Conservation (phyloP, 2,888 invertebrate genomes). For the Drosophila anomalipes region DNA sequence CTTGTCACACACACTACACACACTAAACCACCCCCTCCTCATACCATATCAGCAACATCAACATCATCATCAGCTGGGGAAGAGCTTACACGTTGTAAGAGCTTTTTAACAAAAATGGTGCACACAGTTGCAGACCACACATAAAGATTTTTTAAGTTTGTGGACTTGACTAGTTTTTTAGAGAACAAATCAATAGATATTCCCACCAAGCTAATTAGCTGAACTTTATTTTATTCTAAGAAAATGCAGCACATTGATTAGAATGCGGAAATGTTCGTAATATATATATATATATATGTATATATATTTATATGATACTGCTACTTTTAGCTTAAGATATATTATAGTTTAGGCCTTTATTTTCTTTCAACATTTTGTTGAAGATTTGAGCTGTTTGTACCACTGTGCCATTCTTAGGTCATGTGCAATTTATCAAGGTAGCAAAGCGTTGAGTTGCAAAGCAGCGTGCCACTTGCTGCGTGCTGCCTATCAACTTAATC, state of each 20-base stretch:
- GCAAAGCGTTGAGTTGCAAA: conserved; percentile 38
- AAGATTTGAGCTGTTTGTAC: not conserved
- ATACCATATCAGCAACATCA: not conserved
- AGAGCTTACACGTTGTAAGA: conserved; percentile 61
- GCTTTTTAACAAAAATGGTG: conserved; percentile 63
- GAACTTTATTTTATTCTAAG: not conserved
- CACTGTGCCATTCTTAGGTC: conserved; percentile 34
- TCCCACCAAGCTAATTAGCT: not conserved
- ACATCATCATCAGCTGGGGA: conserved; percentile 4
- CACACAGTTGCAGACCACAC: conserved; percentile 25
- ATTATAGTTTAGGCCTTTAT: not conserved
- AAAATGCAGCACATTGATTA: not conserved
- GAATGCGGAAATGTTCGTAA: no score
- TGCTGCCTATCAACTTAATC: conserved; percentile 76
- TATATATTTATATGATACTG: no score
- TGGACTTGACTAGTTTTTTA: not conserved
- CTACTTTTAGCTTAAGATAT: no score
- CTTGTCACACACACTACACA: not conserved
- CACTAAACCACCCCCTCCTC: no score
- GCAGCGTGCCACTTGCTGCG: conserved; percentile 50
- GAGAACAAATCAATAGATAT: not conserved
- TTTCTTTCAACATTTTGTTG: not conserved
- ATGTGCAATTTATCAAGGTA: conserved; percentile 64
- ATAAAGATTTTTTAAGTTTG: not conserved
- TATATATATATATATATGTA: not conserved